A percentile compares a stretch with the other conserved stretches of the same genome.
Conservation (phyloP, 2,888 invertebrate species). For the Lasiommata megera region DNA sequence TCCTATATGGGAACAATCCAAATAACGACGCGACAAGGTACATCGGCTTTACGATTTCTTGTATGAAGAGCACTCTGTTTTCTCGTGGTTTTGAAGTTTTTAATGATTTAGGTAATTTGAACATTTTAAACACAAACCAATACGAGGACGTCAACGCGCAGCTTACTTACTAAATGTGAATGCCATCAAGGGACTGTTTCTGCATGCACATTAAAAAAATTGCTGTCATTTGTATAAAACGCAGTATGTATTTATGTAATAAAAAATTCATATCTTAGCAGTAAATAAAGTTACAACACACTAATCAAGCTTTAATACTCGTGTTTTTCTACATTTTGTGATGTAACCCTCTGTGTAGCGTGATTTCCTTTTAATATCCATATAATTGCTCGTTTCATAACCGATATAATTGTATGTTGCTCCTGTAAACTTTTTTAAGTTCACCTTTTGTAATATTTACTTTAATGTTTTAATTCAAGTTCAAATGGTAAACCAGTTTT, state of each 20-base stretch:
- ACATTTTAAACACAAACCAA: constrained; percentile 14
- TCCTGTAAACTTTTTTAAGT: too few relatives aligned
- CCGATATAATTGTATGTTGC: background rate
- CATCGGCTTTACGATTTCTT: constrained; percentile 37
- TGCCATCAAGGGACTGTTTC: constrained; percentile 10
- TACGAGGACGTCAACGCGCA: background rate
- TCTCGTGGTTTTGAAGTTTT: background rate
- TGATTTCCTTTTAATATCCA: constrained; percentile 13
- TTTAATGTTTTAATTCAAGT: too few relatives aligned
- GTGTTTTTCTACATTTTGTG: constrained; percentile 15
- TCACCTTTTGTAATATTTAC: too few relatives aligned
- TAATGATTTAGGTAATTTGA: background rate
- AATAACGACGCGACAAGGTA: constrained; percentile 35
- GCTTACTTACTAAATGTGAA: constrained; percentile 8
- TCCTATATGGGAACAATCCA: constrained; percentile 41
- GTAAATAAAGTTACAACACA: constrained; percentile 19
- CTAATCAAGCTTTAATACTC: constrained; percentile 20
- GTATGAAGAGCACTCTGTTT: constrained; percentile 25
- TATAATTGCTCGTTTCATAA: background rate
- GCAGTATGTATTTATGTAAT: constrained; percentile 17
- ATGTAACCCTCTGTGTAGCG: constrained; percentile 7
- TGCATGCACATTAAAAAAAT: constrained; percentile 25
- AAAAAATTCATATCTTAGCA: constrained; percentile 28
- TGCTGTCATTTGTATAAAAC: constrained; percentile 19
- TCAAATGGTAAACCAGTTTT: too few relatives aligned